phyloP scores from a whole-genome alignment of 2,888 invertebrate genomes.

The Helicoverpa assulta region DNA sequence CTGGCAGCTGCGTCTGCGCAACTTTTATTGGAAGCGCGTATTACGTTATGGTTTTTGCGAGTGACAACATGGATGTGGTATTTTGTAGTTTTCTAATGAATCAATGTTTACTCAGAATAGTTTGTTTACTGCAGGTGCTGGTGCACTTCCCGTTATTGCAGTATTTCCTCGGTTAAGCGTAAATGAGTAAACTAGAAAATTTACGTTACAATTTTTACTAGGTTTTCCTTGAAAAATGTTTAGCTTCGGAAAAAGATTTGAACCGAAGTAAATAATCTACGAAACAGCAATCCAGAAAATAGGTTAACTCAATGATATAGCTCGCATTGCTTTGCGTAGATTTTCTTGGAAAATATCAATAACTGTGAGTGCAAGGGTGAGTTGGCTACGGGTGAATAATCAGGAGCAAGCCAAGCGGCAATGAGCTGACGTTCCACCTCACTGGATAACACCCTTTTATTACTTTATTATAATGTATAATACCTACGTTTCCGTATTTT shows the following conservation, averaged over 20 bases:
- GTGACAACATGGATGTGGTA: conserved; percentile 32
- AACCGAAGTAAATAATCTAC: neutral
- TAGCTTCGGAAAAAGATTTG: neutral
- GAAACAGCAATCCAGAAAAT: conserved; percentile 28
- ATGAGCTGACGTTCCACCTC: conserved; percentile 20
- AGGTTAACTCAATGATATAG: conserved; percentile 23
- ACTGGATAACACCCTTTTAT: conserved; percentile 20
- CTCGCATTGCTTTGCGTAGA: conserved; percentile 23
- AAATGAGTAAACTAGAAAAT: conserved; percentile 3
- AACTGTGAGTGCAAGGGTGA: conserved; percentile 30
- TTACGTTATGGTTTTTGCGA: conserved; percentile 45
- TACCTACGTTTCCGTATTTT: neutral
- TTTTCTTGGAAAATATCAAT: conserved; percentile 47
- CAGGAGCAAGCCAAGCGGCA: conserved; percentile 9
- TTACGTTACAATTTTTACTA: neutral
- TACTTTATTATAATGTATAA: neutral
- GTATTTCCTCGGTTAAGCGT: conserved; percentile 22
- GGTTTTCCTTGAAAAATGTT: neutral
- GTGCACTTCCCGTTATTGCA: conserved; percentile 41
- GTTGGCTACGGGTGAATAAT: conserved; percentile 13
- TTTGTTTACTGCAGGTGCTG: conserved; percentile 37
- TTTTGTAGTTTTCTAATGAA: conserved; percentile 48
- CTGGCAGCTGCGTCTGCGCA: conserved; percentile 52
- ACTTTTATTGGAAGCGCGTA: conserved; percentile 19
- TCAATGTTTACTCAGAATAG: conserved; percentile 45